These are phyloP conservation scores for Cydia amplana DNA, from an alignment of 1,140 invertebrate genomes.

Conservation along the genomic window DNA sequence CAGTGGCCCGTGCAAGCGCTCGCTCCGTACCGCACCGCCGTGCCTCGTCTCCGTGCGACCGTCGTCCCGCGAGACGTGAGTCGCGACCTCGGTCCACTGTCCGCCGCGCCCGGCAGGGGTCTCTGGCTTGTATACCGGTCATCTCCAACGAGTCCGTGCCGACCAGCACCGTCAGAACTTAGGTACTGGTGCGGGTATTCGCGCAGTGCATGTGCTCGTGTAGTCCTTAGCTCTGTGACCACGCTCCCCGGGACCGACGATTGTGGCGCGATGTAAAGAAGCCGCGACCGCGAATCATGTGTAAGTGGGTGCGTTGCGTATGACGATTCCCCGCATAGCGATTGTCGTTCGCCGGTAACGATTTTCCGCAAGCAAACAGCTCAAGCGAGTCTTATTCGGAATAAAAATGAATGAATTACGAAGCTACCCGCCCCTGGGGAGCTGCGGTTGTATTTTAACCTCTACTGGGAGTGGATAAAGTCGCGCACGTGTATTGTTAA, in stretches of 20 bases:
- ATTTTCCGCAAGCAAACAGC: constrained; percentile 57
- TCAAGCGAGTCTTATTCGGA: constrained; percentile 49
- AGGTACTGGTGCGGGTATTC: constrained; percentile 28
- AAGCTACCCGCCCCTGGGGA: constrained; percentile 43
- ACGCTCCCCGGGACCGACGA: constrained; percentile 62
- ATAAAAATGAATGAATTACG: constrained; percentile 65
- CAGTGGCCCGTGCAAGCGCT: constrained; percentile 69
- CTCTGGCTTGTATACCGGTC: constrained; percentile 35
- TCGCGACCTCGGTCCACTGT: constrained; percentile 53
- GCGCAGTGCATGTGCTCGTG: constrained; percentile 54
- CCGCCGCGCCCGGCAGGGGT: constrained; percentile 33
- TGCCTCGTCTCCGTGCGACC: constrained; percentile 45
- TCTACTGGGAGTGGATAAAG: constrained; percentile 57
- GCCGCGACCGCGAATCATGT: constrained; percentile 74
- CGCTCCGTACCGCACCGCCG: constrained; percentile 55
- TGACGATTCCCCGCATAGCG: constrained; percentile 55
- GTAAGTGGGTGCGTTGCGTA: constrained; percentile 73
- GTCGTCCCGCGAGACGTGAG: constrained; percentile 50
- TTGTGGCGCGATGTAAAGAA: constrained; percentile 76
- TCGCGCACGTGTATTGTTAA: constrained; percentile 67
- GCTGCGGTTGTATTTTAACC: constrained; percentile 62
- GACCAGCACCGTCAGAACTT: constrained; percentile 35
- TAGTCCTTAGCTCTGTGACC: constrained; percentile 57
- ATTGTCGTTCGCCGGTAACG: constrained; percentile 57
- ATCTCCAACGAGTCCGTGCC: constrained; percentile 34